Evolutionary conservation across 1,140 invertebrate genomes (phyloP), one percentile per base, ranked within the genome.

Genomic region (Nixonia krombeini): DNA sequence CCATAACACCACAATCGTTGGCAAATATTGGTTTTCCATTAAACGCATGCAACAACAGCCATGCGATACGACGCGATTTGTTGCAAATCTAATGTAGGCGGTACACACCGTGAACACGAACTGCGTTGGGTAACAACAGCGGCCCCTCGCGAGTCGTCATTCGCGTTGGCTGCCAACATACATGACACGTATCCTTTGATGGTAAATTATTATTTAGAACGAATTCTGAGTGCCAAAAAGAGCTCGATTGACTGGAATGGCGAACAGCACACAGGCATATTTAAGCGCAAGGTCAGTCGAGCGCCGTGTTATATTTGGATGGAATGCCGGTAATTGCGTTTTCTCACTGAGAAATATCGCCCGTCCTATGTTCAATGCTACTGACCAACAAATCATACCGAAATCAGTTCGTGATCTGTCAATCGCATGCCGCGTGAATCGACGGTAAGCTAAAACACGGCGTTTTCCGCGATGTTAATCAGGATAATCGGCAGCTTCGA

Each of bases 301-400:
- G 38, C 45, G 41, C n/a, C 38, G 52, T 26, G 57, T 47, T 68
- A 68, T 62, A 59, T 68, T 68, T 68, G 65, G 65, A 55, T 46
- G 56, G 51, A 59, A 66, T 62, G 38, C 13, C 26, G 16, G 41
- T 35, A 47, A 61, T 51, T 41, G 21, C 63, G 46, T 56, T 67
- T 49, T 21, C 31, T 47, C 17, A 17, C 10, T 50, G 31, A 42
- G 56, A 37, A 35, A 51, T 53, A 61, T 67, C 56, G 40, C 37
- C 56, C 56, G 40, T 29, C 56, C 55, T 61, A 67, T 56, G 61
- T 61, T 56, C 29, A 42, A 61, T 58, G 46, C 44, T 9, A 35
- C 7, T 45, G 46, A 51, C 41, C 33, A 65, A 65, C 62, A 57
- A 65, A 65, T 57, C 62, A 65, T 65, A 47, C 28, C 10, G 12